These are phyloP conservation scores for Pherbina coryleti DNA, from an alignment of 2,888 invertebrate genomes.

Conservation along the genomic window DNA sequence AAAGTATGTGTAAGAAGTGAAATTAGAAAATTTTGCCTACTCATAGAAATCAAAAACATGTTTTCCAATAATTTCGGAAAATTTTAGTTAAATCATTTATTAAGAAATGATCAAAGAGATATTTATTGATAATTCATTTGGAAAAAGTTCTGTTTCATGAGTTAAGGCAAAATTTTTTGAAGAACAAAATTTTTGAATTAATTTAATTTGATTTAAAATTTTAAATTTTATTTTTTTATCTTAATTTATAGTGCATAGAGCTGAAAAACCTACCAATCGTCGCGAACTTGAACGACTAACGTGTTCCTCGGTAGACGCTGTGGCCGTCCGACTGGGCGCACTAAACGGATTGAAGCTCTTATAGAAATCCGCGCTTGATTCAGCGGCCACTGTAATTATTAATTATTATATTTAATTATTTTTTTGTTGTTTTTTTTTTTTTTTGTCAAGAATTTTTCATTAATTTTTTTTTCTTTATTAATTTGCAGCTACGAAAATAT, in stretches of 20 bases:
- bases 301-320: conserved; percentile 68
- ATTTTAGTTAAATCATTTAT: too few relatives aligned
- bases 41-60: neutral
- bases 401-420: conserved; percentile 61
- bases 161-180: conserved; percentile 33
- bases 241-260: neutral
- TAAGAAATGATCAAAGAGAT: too few relatives aligned
- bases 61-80: neutral
- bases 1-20: neutral
- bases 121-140: too few relatives aligned
- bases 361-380: conserved; percentile 87
- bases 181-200: conserved; percentile 65
- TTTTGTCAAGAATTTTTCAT: neutral
- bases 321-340: conserved; percentile 72
- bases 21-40: neutral
- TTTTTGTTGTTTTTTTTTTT: too few relatives aligned
- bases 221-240: conserved; percentile 29
- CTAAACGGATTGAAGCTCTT: conserved; percentile 84
- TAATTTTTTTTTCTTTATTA: conserved; percentile 27
- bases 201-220: conserved; percentile 34
- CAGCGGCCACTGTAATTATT: conserved; percentile 83
- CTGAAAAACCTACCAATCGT: conserved; percentile 76
- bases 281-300: conserved; percentile 70
- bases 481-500: neutral
- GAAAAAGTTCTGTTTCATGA: neutral